Percentiles rank a stretch among this genome's conserved stretches.
phyloP scores from a whole-genome alignment of 2,113 vertebrate genomes.

The Zeus faber region DNA sequence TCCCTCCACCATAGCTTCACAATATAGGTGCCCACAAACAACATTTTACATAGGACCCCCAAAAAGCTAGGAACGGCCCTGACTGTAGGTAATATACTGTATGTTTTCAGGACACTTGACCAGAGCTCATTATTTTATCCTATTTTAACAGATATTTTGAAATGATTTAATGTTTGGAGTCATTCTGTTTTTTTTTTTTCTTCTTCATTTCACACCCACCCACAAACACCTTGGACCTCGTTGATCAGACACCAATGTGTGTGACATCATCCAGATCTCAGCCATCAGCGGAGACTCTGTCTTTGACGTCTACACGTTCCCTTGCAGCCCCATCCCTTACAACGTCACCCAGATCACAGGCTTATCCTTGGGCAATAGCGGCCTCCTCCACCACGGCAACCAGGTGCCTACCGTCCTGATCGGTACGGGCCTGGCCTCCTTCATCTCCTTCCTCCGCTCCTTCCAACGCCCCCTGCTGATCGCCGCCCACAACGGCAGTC shows the following conservation, averaged over 20 bases:
- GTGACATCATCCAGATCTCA: constrained; percentile 67
- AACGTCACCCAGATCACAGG: constrained; percentile 50
- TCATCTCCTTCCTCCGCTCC: constrained; percentile 58
- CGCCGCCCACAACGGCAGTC: constrained; percentile 57
- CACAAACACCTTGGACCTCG: too few relatives aligned
- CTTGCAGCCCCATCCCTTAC: constrained; percentile 9
- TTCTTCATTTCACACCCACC: too few relatives aligned
- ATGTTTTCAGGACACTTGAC: too few relatives aligned
- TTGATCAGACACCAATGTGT: constrained; percentile 40
- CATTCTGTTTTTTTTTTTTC: too few relatives aligned
- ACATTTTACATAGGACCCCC: too few relatives aligned
- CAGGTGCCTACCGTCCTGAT: constrained; percentile 31
- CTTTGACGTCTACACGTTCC: constrained; percentile 61
- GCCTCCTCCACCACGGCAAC: neutral
- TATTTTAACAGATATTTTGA: too few relatives aligned
- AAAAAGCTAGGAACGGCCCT: too few relatives aligned
- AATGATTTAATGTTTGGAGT: too few relatives aligned
- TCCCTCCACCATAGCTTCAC: too few relatives aligned
- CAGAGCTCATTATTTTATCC: too few relatives aligned
- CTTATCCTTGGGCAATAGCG: neutral
- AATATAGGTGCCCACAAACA: too few relatives aligned
- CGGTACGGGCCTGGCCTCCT: constrained; percentile 29
- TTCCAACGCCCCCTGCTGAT: constrained; percentile 52
- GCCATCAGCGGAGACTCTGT: constrained; percentile 42
- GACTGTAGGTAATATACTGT: too few relatives aligned